Conservation (phyloP, 2,888 invertebrate species). For the Busseola fusca region DNA sequence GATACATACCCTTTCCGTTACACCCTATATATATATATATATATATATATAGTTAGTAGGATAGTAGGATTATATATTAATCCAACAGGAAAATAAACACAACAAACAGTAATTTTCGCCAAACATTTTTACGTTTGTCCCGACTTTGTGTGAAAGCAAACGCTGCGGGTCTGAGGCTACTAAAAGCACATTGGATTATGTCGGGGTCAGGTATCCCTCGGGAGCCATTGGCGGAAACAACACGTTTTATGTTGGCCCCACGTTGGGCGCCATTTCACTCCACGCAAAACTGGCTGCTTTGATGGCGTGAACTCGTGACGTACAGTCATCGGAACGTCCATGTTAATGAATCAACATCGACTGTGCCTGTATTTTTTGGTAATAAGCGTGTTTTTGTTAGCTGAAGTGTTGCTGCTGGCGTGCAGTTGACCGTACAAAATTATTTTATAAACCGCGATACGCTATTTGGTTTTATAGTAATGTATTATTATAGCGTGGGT, state of each 20-base stretch:
- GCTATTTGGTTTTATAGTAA: conserved; percentile 30
- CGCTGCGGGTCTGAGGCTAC: conserved; percentile 29
- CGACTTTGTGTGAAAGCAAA: conserved; percentile 24
- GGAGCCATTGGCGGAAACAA: conserved; percentile 48
- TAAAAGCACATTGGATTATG: conserved; percentile 60
- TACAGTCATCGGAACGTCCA: conserved; percentile 3
- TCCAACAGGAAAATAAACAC: conserved; percentile 1
- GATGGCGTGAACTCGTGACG: conserved; percentile 41
- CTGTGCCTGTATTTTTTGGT: background rate
- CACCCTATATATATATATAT: no score
- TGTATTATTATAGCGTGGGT: conserved; percentile 20
- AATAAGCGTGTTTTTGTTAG: background rate
- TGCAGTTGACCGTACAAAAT: conserved; percentile 12
- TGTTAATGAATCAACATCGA: background rate
- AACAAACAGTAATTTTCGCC: conserved; percentile 7
- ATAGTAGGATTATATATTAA: no score
- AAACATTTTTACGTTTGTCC: conserved; percentile 31
- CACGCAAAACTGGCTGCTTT: conserved; percentile 45
- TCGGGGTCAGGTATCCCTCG: conserved; percentile 58
- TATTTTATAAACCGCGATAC: conserved; percentile 22
- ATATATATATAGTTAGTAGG: no score
- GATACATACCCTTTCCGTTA: no score
- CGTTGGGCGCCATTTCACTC: conserved; percentile 51
- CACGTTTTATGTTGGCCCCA: conserved; percentile 54
- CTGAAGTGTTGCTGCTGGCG: background rate